Conservation (phyloP, 1,140 invertebrate species). For the Apis mellifera region DNA sequence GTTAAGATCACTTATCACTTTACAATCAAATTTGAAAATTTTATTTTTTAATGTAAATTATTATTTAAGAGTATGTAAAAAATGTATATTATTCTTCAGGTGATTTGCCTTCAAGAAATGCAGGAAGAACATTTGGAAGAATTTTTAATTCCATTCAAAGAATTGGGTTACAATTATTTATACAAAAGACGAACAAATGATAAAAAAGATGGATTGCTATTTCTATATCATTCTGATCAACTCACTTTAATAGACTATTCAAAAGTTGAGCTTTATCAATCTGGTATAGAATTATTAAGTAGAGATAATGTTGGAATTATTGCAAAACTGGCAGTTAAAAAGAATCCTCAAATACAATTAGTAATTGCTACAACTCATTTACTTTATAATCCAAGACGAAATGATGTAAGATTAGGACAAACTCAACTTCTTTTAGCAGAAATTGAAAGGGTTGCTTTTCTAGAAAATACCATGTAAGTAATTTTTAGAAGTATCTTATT, state of each 20-base stretch:
- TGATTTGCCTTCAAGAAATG: constrained; percentile 94
- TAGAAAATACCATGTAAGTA: constrained; percentile 74
- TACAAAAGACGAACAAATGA: constrained; percentile 80
- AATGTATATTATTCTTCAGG: constrained; percentile 80
- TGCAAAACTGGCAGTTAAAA: constrained; percentile 85
- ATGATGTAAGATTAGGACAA: constrained; percentile 95
- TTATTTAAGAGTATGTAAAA: constrained; percentile 4
- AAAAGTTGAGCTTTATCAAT: constrained; percentile 83
- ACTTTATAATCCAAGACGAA: constrained; percentile 94
- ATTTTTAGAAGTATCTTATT: neutral
- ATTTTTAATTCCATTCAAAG: constrained; percentile 83
- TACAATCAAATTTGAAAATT: neutral
- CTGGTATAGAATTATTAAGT: constrained; percentile 84
- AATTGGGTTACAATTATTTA: constrained; percentile 75
- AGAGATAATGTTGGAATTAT: constrained; percentile 94
- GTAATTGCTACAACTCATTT: constrained; percentile 96
- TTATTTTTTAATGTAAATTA: constrained; percentile 4
- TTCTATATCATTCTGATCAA: constrained; percentile 72
- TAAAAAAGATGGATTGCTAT: constrained; percentile 74
- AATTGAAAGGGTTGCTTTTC: constrained; percentile 89
- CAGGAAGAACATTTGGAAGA: constrained; percentile 87
- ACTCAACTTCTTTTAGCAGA: constrained; percentile 90
- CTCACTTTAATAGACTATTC: constrained; percentile 72
- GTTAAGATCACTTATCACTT: no score
- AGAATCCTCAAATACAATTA: constrained; percentile 81